Evolutionary conservation across 2,113 vertebrate species (phyloP).

Genomic region (Cinclus mexicanus): DNA sequence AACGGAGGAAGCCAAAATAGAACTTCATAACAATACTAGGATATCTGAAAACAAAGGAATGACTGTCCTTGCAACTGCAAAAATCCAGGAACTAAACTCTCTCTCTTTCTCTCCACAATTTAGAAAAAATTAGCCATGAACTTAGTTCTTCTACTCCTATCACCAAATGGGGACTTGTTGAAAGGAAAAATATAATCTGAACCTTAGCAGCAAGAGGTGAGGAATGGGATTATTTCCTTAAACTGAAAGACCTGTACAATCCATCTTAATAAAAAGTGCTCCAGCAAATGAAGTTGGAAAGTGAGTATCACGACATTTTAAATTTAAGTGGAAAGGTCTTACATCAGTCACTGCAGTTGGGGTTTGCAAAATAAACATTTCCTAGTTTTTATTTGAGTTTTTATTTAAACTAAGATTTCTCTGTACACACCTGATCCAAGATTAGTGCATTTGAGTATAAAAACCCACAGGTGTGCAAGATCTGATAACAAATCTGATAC

Average conservation of each 20-base stretch:
- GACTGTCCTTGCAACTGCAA: slow-evolving; percentile 83
- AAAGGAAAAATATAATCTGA: background rate
- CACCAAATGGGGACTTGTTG: background rate
- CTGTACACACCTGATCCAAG: background rate
- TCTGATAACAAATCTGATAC: background rate
- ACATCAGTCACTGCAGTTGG: background rate
- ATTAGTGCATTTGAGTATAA: background rate
- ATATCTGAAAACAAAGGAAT: slow-evolving; percentile 85
- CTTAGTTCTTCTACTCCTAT: slow-evolving; percentile 77
- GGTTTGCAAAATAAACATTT: background rate
- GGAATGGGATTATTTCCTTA: background rate
- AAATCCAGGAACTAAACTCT: slow-evolving; percentile 85
- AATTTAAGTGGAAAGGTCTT: background rate
- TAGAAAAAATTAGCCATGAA: slow-evolving; percentile 83
- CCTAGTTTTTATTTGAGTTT: background rate
- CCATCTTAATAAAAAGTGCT: background rate
- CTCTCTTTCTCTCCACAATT: slow-evolving; percentile 77
- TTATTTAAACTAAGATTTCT: background rate
- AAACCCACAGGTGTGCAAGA: background rate
- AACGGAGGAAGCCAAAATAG: slow-evolving; percentile 87
- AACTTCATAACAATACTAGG: slow-evolving; percentile 85
- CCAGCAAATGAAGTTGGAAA: background rate
- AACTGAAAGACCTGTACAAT: background rate
- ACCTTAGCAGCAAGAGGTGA: background rate
- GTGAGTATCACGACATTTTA: background rate